Percentiles rank a stretch among this genome's conserved stretches.
Conservation (phyloP, 2,797 vertebrate genomes). For the Cryptoprocta ferox region DNA sequence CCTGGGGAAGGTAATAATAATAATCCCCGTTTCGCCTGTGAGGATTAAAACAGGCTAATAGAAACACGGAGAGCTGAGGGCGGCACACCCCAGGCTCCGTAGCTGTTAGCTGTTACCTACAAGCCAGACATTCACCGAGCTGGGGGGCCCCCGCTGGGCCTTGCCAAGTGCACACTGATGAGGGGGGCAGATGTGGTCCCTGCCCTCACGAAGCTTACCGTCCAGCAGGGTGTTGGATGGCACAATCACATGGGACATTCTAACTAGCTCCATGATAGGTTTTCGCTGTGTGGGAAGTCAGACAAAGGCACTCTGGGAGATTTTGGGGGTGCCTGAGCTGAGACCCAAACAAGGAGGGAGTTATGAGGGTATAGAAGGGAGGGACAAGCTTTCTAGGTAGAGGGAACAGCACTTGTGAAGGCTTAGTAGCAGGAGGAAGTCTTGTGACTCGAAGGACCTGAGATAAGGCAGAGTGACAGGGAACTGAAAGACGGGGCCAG, state of each 20-base stretch:
- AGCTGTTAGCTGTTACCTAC: neutral
- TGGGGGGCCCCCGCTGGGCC: neutral
- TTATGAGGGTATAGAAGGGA: neutral
- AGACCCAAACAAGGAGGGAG: neutral
- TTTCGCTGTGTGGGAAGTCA: neutral
- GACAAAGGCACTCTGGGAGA: neutral
- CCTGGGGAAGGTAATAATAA: neutral
- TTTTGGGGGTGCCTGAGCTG: neutral
- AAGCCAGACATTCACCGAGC: neutral
- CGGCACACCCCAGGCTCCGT: neutral
- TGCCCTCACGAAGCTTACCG: accelerated
- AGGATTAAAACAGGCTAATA: neutral
- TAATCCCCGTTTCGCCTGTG: accelerated
- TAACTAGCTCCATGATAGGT: too few species aligned
- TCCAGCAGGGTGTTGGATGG: neutral
- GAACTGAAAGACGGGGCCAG: neutral
- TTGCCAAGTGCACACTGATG: accelerated
- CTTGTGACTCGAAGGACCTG: neutral
- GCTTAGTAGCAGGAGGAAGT: neutral
- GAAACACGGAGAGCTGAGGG: accelerated
- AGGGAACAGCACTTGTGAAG: neutral
- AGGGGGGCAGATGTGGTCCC: neutral
- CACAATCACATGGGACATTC: neutral
- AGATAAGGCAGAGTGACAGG: neutral
- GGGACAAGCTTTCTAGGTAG: neutral